Evolutionary conservation across 2,888 invertebrate species (phyloP).

Genomic region (Drosophila infuscata): DNA sequence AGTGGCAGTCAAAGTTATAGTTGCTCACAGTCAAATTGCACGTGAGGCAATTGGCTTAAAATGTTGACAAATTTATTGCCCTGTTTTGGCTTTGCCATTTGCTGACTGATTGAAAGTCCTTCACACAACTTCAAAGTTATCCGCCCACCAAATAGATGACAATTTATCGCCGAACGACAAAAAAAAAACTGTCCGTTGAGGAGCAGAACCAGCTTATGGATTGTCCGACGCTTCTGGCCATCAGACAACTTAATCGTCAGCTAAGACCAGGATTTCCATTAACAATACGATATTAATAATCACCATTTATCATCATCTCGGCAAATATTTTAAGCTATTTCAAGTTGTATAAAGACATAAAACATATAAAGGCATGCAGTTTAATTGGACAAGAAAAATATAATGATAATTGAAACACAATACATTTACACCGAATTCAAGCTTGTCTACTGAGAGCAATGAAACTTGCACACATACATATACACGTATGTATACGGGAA

Average conservation of each 20-base stretch:
- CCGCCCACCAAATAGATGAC: slow-evolving; percentile 53
- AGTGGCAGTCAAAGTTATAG: slow-evolving; percentile 36
- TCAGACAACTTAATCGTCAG: slow-evolving; percentile 53
- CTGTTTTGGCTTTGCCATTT: slow-evolving; percentile 69
- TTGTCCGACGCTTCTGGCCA: slow-evolving; percentile 44
- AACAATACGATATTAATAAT: slow-evolving; percentile 41
- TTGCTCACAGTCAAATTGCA: slow-evolving; percentile 25
- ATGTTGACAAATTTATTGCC: slow-evolving; percentile 77
- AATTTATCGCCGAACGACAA: slow-evolving; percentile 14
- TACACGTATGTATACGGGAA: not conserved
- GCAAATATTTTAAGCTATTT: not conserved
- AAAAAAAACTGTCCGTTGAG: slow-evolving; percentile 15
- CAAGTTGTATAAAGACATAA: slow-evolving; percentile 14
- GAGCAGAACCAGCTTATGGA: slow-evolving; percentile 25
- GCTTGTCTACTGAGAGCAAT: not conserved
- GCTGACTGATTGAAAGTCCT: slow-evolving; percentile 69
- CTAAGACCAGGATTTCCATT: slow-evolving; percentile 52
- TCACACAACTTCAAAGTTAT: slow-evolving; percentile 40
- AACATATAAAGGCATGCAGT: slow-evolving; percentile 10
- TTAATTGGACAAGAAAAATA: slow-evolving; percentile 24
- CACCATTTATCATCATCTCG: slow-evolving; percentile 48
- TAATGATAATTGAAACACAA: slow-evolving; percentile 6
- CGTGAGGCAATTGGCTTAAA: slow-evolving; percentile 55
- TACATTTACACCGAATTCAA: not conserved
- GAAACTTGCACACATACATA: not conserved